Evolutionary conservation across 2,888 invertebrate genomes (phyloP), one percentile per base, ranked within the genome.

Genomic region (Celastrina argiolus): DNA sequence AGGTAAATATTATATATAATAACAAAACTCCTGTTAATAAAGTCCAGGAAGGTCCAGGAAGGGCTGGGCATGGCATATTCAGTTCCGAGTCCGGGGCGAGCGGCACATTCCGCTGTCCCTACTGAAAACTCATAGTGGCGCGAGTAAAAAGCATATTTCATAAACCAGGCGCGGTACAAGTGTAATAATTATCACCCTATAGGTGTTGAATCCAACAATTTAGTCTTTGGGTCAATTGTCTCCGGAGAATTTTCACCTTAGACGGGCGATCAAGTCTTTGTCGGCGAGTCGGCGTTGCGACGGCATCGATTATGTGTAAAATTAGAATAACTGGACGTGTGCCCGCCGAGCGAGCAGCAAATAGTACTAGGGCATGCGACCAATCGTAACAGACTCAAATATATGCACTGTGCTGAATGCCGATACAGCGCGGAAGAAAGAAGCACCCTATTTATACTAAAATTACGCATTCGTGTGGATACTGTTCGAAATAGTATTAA

Each of bases 311-410:
- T 89, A 88, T 88, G 87, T 81, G 82, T 91, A 90, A 88, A 91
- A 85, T 90, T 91, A 91, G 91, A 90, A 88, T 88, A 89, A 90
- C 90, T 91, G 90, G 91, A 88, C 90, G 88, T 78, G 81, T 91
- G 91, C 90, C 90, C 90, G 88, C 78, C 79, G 79, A 78, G 77
- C 78, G 83, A 82, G 88, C 85, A 87, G 79, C 87, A 88, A 89
- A 90, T 91, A 90, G 88, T 89, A 90, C 89, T 89, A 89, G 89
- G 88, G 88, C 90, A 89, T 88, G 89, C 90, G 86, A 89, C 88
- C 88, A 88, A 84, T 85, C 87, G 85, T 82, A 83, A 81, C 81
- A 81, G 82, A 82, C 85, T 78, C 86, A 87, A 87, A 89, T 91
- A 89, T 80, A 86, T 83, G 81, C 82, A 80, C 76, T 79, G 79